Conservation (phyloP, 1,140 invertebrate genomes). For the Colletes latitarsis region DNA sequence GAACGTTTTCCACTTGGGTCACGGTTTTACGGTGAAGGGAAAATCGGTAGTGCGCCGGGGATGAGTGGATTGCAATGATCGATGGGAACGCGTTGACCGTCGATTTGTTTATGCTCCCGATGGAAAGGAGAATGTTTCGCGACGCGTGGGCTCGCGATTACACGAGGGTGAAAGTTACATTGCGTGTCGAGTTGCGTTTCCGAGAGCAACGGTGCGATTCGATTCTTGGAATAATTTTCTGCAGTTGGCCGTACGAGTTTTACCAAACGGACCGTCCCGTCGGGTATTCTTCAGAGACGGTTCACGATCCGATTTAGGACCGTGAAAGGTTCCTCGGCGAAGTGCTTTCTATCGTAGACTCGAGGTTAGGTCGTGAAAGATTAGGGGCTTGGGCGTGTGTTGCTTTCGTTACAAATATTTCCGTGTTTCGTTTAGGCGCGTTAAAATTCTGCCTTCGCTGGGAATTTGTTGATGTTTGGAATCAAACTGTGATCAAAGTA, state of each 20-base stretch:
- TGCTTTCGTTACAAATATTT: no score
- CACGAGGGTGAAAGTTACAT: conserved; percentile 23
- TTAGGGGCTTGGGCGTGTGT: not conserved
- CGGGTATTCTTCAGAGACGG: not conserved
- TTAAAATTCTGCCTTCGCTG: no score
- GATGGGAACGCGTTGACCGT: not conserved
- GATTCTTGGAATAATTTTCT: conserved; percentile 13
- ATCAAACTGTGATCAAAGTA: no score
- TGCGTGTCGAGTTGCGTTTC: not conserved
- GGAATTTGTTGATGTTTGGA: no score
- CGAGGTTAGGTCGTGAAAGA: not conserved
- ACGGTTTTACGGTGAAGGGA: no score
- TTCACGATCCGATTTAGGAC: not conserved
- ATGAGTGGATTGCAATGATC: not conserved
- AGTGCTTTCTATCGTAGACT: not conserved
- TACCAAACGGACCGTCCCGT: not conserved
- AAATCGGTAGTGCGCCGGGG: not conserved
- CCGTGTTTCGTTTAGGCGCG: no score
- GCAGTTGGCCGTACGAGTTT: conserved; percentile 7
- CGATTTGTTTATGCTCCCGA: not conserved
- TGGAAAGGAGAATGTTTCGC: not conserved
- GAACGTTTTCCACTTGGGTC: not conserved
- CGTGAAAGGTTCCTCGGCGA: not conserved
- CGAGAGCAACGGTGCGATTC: not conserved
- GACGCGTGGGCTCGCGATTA: not conserved